Evolutionary conservation across 2,113 vertebrate species (phyloP).

Genomic region (Cheilinus undulatus): DNA sequence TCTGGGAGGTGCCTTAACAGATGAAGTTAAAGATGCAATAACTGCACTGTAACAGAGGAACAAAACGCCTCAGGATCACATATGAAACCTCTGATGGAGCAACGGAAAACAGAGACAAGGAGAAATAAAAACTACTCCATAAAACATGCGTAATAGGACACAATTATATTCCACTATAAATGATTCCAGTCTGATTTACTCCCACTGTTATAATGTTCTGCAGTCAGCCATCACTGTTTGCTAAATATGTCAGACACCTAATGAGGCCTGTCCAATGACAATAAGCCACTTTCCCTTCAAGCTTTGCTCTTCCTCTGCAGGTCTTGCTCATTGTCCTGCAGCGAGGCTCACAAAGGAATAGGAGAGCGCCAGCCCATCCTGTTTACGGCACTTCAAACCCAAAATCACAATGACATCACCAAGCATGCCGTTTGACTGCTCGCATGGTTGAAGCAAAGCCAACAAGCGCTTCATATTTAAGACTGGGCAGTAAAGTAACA

Average conservation of each 20-base stretch:
- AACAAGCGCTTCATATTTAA: constrained; percentile 1
- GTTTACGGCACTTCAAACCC: constrained; percentile 74
- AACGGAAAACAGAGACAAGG: no score
- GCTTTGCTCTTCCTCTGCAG: constrained; percentile 43
- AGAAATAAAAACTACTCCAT: neutral
- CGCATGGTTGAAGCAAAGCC: constrained; percentile 19
- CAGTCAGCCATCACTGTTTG: constrained; percentile 50
- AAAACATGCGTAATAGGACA: constrained; percentile 5
- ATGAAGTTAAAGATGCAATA: neutral
- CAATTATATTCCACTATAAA: neutral
- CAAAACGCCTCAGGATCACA: no score
- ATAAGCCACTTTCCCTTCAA: constrained; percentile 56
- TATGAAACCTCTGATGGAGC: no score
- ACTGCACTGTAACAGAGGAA: neutral
- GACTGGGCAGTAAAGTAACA: constrained; percentile 1
- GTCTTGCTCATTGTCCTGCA: constrained; percentile 66
- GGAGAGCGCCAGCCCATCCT: constrained; percentile 75
- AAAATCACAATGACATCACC: constrained; percentile 49
- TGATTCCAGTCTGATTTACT: neutral
- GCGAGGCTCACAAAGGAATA: constrained; percentile 40
- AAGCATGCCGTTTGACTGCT: constrained; percentile 11
- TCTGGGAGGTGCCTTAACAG: neutral
- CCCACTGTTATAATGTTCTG: neutral
- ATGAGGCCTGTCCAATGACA: constrained; percentile 60
- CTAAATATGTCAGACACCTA: constrained; percentile 57